Evolutionary conservation across 92 coral and sea anemone genomes (phyloP).

Genomic region (Heliopora coerulea): DNA sequence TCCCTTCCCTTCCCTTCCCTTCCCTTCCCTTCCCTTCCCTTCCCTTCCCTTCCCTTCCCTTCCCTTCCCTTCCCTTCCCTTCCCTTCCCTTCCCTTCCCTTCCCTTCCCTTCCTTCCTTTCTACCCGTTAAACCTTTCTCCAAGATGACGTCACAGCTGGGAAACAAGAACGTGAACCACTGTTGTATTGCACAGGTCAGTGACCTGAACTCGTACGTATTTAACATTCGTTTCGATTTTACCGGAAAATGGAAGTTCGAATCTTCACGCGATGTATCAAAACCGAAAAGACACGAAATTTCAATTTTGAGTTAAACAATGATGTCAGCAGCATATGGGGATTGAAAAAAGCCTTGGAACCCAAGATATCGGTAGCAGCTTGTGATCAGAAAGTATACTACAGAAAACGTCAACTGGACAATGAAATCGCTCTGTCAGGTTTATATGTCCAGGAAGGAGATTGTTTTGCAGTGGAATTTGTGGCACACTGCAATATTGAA

Average conservation of each 20-base stretch:
- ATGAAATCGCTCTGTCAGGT: slow-evolving; percentile 42
- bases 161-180: too few species aligned
- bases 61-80: neutral
- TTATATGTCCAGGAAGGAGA: slow-evolving; percentile 70
- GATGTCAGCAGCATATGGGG: neutral
- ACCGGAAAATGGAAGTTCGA: neutral
- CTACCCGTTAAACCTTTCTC: too few species aligned
- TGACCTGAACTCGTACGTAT: too few species aligned
- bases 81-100: neutral
- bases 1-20: neutral
- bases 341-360: slow-evolving; percentile 14
- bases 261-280: neutral
- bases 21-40: neutral
- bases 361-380: slow-evolving; percentile 41
- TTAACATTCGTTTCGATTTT: too few species aligned
- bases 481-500: slow-evolving; percentile 50
- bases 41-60: neutral
- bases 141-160: too few species aligned
- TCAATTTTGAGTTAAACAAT: neutral
- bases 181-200: too few species aligned
- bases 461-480: slow-evolving; percentile 50
- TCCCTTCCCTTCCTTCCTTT: too few species aligned
- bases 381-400: slow-evolving; percentile 66
- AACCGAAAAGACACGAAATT: neutral
- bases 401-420: slow-evolving; percentile 50